Base-by-base conservation (phyloP, 2,888 invertebrate genomes). In the Pyrgus malvae region DNA sequence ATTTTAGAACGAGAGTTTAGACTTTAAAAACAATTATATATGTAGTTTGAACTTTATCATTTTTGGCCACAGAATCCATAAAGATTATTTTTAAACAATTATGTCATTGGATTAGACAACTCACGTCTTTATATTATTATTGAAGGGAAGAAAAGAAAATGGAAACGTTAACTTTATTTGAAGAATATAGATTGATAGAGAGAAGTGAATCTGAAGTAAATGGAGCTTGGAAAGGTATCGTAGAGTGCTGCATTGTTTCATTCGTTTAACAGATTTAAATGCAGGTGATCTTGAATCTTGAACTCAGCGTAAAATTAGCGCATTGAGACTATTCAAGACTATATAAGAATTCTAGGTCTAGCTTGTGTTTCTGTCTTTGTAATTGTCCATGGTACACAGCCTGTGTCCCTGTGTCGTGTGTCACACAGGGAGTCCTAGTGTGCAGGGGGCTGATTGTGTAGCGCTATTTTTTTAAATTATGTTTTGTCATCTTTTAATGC, bases 181-280 rank as follows among this genome's bases (percentile, higher is more conserved):
- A 83, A 62, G 80, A 87, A 57, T 80, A 69, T 48, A 74, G 80
- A 57, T 64, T 89, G 11, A 75, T 89, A 40, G 90, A 90, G 63
- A 72, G 72, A 59, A 67, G 63, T 53, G 87, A 87, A 58, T 56
- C 60, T 4, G 78, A 85, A 63, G 69, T 88, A 5, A 85, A 76
- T 56, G 73, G 68, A 48, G 77, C 70, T 11, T 89, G 89, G 89
- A 89, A 84, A 77, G 86, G 89, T 79, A 33, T 38, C 2, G 11
- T 38, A 9, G 23, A 9, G 14, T 8, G 16, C n/a, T 35, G 14
- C 33, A 16, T 33, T 12, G 16, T 33, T 33, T 35, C 16, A 17
- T 17, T 38, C 11, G 9, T 35, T 2, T 27, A 27, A 8, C 7
- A 27, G 7, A 14, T 2, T 35, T 14, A 23, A 9, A 1, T 37